Evolutionary conservation across 2,888 invertebrate genomes (phyloP), one percentile per base, ranked within the genome.

Genomic region (Cotesia congregata): DNA sequence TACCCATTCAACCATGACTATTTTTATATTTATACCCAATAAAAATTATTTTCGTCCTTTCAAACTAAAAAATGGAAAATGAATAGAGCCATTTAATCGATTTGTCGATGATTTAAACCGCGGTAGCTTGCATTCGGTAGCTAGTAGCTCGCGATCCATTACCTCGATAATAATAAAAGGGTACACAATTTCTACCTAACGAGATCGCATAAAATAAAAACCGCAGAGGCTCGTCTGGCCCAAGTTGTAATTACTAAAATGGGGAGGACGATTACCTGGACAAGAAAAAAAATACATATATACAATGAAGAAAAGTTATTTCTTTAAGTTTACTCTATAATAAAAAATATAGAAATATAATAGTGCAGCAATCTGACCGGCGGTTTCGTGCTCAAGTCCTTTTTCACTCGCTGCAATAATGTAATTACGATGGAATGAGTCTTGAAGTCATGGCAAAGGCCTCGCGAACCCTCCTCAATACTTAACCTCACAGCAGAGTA

Each of bases 391-490:
- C 76, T 74, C 76, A 79, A 82, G 81, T 82, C 72, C 50, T 40
- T 68, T 73, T 70, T 74, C 61, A 71, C 68, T 50, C 69, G 68
- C 62, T 79, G 81, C 77, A 77, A 81, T 80, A 80, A 79, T 81
- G 82, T 80, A 83, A 82, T 83, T 81, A 82, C 78, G 78, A 79
- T 77, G 81, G 70, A 80, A 79, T 73, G 71, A 72, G 62, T 71
- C 50, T 50, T 50, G 50, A 50, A 50, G 50, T 9, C 50, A 12
- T 50, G 41, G 74, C 72, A 75, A 68, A 62, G 76, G 74, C 39
- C 71, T 69, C 17, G 50, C 17, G 17, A 69, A 50, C 30, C 20
- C 20, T 17, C 15, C 15, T 40, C 12, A 50, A 7, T 50, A 50
- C 50, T 50, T 50, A 50, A 50, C 50, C 50, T 12, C 12, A 50